Base-by-base conservation (phyloP, 2,888 invertebrate species). In the Meghimatium bilineatum region DNA sequence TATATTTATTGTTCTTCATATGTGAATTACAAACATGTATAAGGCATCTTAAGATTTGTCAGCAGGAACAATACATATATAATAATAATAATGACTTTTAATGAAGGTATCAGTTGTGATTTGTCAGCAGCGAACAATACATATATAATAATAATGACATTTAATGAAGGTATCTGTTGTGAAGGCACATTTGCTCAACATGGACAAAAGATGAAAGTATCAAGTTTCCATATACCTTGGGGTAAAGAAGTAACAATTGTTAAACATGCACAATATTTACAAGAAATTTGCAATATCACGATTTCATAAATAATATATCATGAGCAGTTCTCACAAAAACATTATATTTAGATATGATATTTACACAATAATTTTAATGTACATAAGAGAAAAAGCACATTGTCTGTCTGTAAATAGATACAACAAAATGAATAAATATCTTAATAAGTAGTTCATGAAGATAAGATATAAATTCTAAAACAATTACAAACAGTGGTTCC, bases 361-460 rank as follows among this genome's bases (percentile, higher is more conserved):
- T 36, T 69, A 69, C 66, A 66, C 66, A 66, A 66, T 3, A 14
- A 10, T 32, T 32, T 10, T 44, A 29, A 14, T 71, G 71, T 69
- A 36, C n/a, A 38, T 3, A 38, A 71, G 36, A 38, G 1, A 38
- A 23, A 3, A 71, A 23, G 6, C 26, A 71, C 38, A 71, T 26
- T 38, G 8, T 71, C n/a, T 71, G 26, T 17, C 32, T 34, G 34
- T 34, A 67, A 67, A 67, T 20, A 67, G 38, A 34, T 34, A 69
- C 38, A 74, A 74, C 12, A 49, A n/a, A 52, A 52, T 74, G 23
- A 52, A 52, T 52, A 74, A 20, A 52, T 34, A 74, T 29, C 1
- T 74, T 52, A n/a, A 74, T 74, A 74, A 74, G 74, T 74, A 74
- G 74, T 49, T 74, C 32, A 52, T 52, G 52, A 52, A 52, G 34